phyloP scores from a whole-genome alignment of 1,140 invertebrate genomes.

The Nasonia vitripennis region DNA sequence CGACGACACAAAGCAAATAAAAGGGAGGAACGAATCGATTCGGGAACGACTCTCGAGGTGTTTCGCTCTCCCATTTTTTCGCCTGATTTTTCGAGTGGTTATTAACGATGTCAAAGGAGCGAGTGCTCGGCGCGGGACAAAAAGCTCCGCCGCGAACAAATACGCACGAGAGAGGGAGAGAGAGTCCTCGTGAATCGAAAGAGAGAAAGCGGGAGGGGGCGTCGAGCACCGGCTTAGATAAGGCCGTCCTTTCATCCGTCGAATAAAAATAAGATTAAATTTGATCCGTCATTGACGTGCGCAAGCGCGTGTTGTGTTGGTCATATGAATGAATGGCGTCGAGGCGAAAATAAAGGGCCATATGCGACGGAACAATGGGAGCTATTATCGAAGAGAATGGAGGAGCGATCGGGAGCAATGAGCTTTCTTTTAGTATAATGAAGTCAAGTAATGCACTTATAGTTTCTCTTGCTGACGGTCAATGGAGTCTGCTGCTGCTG shows the following conservation, averaged over 20 bases:
- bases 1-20: conserved; percentile 11
- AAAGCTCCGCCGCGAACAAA: not conserved
- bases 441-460: conserved; percentile 36
- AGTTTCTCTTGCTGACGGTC: not conserved
- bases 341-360: conserved; percentile 46
- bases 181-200: not conserved
- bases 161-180: not conserved
- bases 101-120: conserved; percentile 35
- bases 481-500: not conserved
- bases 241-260: conserved; percentile 43
- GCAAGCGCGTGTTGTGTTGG: not conserved
- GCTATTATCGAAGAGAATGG: conserved; percentile 44
- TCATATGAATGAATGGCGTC: not conserved
- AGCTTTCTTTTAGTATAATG: conserved; percentile 33
- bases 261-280: conserved; percentile 54
- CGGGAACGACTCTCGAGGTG: not conserved
- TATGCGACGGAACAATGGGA: conserved; percentile 45
- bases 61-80: conserved; percentile 28
- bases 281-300: conserved; percentile 50
- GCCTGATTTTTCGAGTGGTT: conserved; percentile 45
- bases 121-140: not conserved
- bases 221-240: conserved; percentile 31
- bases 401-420: conserved; percentile 28
- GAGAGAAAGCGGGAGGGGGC: not conserved
- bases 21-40: conserved; percentile 31